Percentiles rank a stretch among this genome's conserved stretches.
Conservation (phyloP, 2,797 vertebrate genomes). For the Graptemys geographica region DNA sequence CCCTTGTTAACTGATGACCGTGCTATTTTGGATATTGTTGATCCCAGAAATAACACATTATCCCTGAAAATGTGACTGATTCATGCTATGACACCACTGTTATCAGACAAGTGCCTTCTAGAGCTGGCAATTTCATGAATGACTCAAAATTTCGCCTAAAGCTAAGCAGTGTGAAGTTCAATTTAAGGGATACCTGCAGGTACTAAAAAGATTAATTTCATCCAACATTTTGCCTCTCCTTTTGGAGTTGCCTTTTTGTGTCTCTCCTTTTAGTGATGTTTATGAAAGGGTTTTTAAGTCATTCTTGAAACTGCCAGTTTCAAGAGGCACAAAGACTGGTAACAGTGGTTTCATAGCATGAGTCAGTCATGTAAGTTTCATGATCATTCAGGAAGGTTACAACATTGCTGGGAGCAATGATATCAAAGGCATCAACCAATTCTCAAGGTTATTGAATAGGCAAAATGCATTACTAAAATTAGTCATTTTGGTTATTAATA, state of each 20-base stretch:
- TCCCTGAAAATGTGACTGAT: not conserved
- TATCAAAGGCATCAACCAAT: not conserved
- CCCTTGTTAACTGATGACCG: not conserved
- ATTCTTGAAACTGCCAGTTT: accelerated
- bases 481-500: not conserved
- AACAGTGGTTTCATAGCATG: accelerated
- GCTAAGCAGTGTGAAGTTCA: not conserved
- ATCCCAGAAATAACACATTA: not conserved
- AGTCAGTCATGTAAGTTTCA: not conserved
- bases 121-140: not conserved
- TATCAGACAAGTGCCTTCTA: not conserved
- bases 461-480: not conserved
- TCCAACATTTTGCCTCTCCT: not conserved
- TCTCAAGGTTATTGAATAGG: not conserved
- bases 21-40: not conserved
- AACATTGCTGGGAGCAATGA: not conserved
- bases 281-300: not conserved
- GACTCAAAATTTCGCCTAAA: not conserved
- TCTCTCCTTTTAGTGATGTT: not conserved
- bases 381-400: not conserved
- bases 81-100: not conserved
- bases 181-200: not conserved
- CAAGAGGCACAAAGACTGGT: not conserved
- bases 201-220: not conserved
- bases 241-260: accelerated